Percentiles rank a stretch among this genome's conserved stretches.
phyloP scores from a whole-genome alignment of 2,888 invertebrate species.

The Drosophila nigricruria region DNA sequence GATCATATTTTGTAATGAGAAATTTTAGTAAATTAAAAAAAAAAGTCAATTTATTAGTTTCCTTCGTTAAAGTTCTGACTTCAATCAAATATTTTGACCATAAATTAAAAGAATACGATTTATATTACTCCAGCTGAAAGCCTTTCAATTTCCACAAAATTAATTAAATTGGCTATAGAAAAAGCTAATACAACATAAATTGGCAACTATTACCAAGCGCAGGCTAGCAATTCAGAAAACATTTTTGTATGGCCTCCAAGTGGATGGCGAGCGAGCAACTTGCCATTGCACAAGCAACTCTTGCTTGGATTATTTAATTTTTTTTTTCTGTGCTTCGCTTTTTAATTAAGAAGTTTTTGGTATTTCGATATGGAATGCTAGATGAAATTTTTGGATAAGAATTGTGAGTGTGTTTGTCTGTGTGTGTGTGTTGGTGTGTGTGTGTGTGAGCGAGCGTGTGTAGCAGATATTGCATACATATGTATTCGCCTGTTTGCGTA shows the following conservation, averaged over 20 bases:
- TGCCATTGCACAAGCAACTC: neutral
- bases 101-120: neutral
- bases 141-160: neutral
- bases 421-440: neutral
- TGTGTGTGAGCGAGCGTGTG: too few relatives aligned
- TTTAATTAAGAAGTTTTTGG: conserved; percentile 5
- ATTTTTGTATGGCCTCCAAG: neutral
- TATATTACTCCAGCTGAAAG: neutral
- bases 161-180: neutral
- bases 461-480: neutral
- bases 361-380: neutral
- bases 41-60: too few relatives aligned
- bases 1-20: too few relatives aligned
- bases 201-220: neutral
- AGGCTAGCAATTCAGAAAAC: neutral
- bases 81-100: too few relatives aligned
- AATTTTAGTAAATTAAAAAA: too few relatives aligned
- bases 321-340: neutral
- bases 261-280: neutral
- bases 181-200: neutral
- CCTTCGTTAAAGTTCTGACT: too few relatives aligned
- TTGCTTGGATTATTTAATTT: neutral
- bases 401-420: neutral
- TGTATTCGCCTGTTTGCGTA: neutral
- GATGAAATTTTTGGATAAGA: conserved; percentile 10